Base-by-base conservation (phyloP, 2,797 vertebrate genomes). In the Triplophysa bombifrons region DNA sequence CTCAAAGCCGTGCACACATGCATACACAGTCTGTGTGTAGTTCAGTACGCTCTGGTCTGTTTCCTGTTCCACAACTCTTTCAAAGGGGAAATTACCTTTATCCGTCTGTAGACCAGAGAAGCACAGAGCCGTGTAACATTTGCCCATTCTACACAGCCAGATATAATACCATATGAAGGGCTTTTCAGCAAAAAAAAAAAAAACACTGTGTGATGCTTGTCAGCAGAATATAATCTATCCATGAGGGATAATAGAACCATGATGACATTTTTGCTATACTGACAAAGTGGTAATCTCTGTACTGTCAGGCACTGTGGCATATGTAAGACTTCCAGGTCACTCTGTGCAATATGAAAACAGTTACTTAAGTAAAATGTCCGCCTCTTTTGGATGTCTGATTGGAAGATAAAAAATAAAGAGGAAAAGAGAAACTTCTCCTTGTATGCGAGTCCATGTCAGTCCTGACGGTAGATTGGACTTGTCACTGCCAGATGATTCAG, bases 11-110 rank as follows among this genome's bases (percentile, higher is more conserved):
- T 30, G 20, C 10, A 44, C 19, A 63, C 56, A 38, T 8, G 66
- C 60, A 20, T 65, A 72, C 27, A 50, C 72, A 65, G 30, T 50
- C 53, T 76, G 69, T 65, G 78, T 66, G n/a, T 67, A 69, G 44
- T 22, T 50, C 25, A 48, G 27, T 69, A 19, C 56, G 20, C 22
- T 56, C 46, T 7, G 6, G 4, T n/a, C 14, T 27, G 38, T n/a
- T 46, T 66, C 34, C 34, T 44, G 61, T 56, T 66, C 19, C 6
- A 66, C 9, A 20, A 65, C 38, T 65, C 60, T 30, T 63, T 27
- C 2, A 16, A 63, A 30, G 58, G 4, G 53, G 58, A 61, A 63
- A 16, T 63, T 27, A 63, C 60, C 60, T 63, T 30, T 58, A 58
- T 27, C 2, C 46, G 13, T 53, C 41, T 1, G 0, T 9, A 38